These are phyloP conservation scores for Meandrusa payeni DNA, from an alignment of 2,888 invertebrate species.

Conservation along the genomic window DNA sequence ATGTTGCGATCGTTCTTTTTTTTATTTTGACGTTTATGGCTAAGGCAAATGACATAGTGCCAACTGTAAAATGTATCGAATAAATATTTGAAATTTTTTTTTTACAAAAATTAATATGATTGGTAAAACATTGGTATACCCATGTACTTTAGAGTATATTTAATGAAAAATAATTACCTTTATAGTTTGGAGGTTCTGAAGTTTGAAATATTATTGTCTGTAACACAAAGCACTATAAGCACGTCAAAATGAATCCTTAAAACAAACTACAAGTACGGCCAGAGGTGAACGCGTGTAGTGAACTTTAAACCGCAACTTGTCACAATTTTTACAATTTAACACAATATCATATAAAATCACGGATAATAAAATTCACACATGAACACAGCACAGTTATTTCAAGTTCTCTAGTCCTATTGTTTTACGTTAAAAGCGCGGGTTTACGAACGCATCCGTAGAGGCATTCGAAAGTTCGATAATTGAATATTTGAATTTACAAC, in stretches of 20 bases:
- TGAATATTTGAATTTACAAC: conserved; percentile 40
- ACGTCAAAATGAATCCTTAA: conserved; percentile 18
- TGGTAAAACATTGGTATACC: too few species aligned
- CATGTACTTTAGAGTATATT: too few species aligned
- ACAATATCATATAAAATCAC: conserved; percentile 32
- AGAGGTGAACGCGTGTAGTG: conserved; percentile 38
- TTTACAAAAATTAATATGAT: too few species aligned
- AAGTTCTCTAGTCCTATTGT: conserved; percentile 17
- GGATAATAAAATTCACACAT: conserved; percentile 16
- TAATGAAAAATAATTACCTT: conserved; percentile 13
- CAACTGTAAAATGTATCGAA: too few species aligned
- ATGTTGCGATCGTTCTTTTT: too few species aligned
- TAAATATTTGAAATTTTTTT: too few species aligned
- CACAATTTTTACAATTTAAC: conserved; percentile 44
- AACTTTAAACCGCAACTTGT: conserved; percentile 59
- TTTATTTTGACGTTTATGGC: too few species aligned
- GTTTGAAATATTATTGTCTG: conserved; percentile 9
- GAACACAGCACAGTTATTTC: conserved; percentile 13
- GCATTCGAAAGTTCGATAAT: conserved; percentile 54
- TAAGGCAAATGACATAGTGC: too few species aligned
- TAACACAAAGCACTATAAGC: conserved; percentile 4
- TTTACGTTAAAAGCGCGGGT: conserved; percentile 11
- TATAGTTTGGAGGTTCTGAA: conserved; percentile 1
- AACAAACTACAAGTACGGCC: conserved; percentile 46
- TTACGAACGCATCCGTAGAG: conserved; percentile 22